Conservation (phyloP, 1,140 invertebrate genomes). For the Eriosoma lanigerum region DNA sequence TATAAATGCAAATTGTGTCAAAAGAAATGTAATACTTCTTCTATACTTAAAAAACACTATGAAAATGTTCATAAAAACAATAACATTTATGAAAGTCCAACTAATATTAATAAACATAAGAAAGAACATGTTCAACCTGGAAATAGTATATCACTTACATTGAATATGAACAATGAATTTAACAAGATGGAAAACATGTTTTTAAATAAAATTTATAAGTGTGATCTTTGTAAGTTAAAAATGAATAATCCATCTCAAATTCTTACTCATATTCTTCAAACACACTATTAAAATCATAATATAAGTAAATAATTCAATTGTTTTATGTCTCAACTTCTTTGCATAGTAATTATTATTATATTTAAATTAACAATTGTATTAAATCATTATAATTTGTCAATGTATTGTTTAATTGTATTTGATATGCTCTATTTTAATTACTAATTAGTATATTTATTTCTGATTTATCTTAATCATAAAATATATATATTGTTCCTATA, state of each 20-base stretch:
- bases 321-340: too few species aligned
- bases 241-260: slow-evolving; percentile 13
- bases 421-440: too few species aligned
- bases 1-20: background rate
- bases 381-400: too few species aligned
- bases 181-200: background rate
- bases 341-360: too few species aligned
- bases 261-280: slow-evolving; percentile 18
- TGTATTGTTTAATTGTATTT: too few species aligned
- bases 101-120: background rate
- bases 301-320: too few species aligned
- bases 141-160: background rate
- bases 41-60: background rate
- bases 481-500: too few species aligned
- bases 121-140: background rate
- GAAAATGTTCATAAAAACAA: background rate
- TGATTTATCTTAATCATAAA: too few species aligned
- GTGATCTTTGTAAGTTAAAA: slow-evolving; percentile 32
- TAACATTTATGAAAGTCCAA: background rate
- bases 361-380: too few species aligned
- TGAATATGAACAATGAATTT: background rate
- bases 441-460: too few species aligned
- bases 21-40: background rate
- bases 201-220: background rate
- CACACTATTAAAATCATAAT: slow-evolving; percentile 2